Conservation (phyloP, 2,797 vertebrate species). For the Mionectes olivaceus region DNA sequence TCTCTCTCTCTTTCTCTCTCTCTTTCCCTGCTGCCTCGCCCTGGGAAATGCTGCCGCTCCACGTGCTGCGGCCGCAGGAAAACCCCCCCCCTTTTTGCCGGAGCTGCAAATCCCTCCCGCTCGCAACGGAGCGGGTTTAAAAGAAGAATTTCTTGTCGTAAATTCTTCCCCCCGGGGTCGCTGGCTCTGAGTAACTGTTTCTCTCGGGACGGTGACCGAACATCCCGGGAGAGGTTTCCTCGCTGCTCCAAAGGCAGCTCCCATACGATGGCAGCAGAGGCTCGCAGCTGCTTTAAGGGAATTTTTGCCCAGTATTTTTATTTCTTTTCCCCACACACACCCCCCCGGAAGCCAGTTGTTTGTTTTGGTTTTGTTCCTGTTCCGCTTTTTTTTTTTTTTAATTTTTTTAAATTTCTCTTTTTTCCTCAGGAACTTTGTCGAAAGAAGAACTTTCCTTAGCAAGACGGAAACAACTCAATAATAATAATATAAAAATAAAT, state of each 20-base stretch:
- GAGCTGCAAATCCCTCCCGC: not conserved
- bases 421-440: rapidly evolving
- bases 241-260: not conserved
- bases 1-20: no score
- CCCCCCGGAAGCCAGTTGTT: not conserved
- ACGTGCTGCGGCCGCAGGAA: no score
- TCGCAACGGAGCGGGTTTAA: rapidly evolving
- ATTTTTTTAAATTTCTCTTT: not conserved
- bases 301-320: not conserved
- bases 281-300: not conserved
- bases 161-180: rapidly evolving
- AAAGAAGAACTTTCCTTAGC: not conserved
- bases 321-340: not conserved
- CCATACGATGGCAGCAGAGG: constrained; percentile 75
- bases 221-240: not conserved
- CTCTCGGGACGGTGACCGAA: not conserved
- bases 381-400: no score
- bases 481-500: no score
- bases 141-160: rapidly evolving
- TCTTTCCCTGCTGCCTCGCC: no score
- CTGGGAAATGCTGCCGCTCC: rapidly evolving
- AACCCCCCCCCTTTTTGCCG: no score
- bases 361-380: not conserved
- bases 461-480: not conserved
- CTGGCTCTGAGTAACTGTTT: rapidly evolving